A percentile compares a stretch with the other conserved stretches of the same genome.
These are phyloP conservation scores for Drosophila grimshawi DNA, from an alignment of 1,140 invertebrate genomes.

Conservation along the genomic window DNA sequence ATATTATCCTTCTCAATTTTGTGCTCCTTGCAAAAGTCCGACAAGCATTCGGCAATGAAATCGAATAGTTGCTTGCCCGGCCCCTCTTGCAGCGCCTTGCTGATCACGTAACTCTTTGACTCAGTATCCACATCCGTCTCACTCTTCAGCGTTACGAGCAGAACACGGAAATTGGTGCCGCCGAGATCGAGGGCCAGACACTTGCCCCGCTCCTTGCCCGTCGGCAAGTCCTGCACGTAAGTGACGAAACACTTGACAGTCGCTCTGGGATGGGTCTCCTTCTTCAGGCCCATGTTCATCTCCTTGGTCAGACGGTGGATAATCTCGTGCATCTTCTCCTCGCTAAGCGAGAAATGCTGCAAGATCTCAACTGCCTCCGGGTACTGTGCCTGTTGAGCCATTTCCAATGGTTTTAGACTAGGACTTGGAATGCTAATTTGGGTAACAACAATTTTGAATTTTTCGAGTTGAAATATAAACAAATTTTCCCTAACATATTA, in stretches of 20 bases:
- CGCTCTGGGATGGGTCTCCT: conserved; percentile 90
- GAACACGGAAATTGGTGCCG: conserved; percentile 99
- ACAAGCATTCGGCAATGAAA: conserved; percentile 98
- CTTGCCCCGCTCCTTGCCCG: conserved; percentile 97
- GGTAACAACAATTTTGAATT: background rate
- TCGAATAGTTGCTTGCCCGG: conserved; percentile 95
- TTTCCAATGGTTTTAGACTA: background rate
- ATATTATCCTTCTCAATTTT: conserved; percentile 87
- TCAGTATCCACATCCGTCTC: conserved; percentile 92
- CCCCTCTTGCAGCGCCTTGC: conserved; percentile 95
- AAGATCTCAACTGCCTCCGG: conserved; percentile 35
- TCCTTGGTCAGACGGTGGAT: conserved; percentile 90
- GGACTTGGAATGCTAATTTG: background rate
- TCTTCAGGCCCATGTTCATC: conserved; percentile 92
- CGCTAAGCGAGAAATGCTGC: conserved; percentile 58
- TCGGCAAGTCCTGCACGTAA: conserved; percentile 97
- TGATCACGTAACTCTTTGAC: conserved; percentile 97
- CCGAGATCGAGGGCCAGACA: conserved; percentile 98
- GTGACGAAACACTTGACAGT: conserved; percentile 91
- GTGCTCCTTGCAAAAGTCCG: conserved; percentile 93
- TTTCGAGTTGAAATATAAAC: background rate
- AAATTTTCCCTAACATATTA: too few species aligned
- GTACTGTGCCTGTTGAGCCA: background rate
- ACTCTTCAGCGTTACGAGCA: conserved; percentile 93
- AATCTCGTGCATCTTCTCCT: conserved; percentile 91